Conservation (phyloP, 30 jellyfish, hydroid and myxozoan genomes). For the Pseudorhiza aurosa region DNA sequence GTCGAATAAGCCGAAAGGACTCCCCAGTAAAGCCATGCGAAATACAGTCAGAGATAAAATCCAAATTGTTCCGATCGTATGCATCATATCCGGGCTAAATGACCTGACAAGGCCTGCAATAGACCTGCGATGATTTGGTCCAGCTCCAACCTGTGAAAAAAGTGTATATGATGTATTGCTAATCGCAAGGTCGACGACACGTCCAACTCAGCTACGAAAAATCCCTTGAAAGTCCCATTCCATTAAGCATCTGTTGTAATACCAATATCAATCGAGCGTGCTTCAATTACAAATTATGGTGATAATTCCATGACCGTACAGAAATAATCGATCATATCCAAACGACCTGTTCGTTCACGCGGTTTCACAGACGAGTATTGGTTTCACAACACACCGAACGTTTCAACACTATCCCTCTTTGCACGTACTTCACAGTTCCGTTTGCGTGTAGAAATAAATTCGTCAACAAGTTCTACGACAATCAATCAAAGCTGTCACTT, state of each 20-base stretch:
- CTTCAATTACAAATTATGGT: conserved; percentile 20
- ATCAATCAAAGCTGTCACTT: conserved; percentile 81
- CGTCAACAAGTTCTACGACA: conserved; percentile 82
- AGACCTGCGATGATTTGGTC: conserved; percentile 32
- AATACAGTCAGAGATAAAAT: conserved; percentile 46
- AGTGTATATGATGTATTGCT: conserved; percentile 64
- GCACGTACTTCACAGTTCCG: conserved; percentile 71
- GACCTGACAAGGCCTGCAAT: conserved; percentile 34
- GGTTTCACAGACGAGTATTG: conserved; percentile 50
- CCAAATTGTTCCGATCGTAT: conserved; percentile 66
- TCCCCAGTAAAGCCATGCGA: conserved; percentile 51
- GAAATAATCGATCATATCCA: conserved; percentile 11
- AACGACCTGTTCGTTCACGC: conserved; percentile 20
- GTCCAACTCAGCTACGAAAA: conserved; percentile 64
- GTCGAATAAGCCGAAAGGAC: conserved; percentile 39
- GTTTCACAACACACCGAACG: conserved; percentile 40
- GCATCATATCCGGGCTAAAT: conserved; percentile 82
- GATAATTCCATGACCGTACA: not conserved
- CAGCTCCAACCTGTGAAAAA: conserved; percentile 1
- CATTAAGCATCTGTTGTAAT: conserved; percentile 65
- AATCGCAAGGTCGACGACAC: conserved; percentile 62
- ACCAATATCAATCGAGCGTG: conserved; percentile 56
- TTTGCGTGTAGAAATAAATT: conserved; percentile 71
- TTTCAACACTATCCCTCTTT: conserved; percentile 31
- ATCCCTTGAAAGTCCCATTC: conserved; percentile 61